A percentile compares a stretch with the other conserved stretches of the same genome.
Evolutionary conservation across 2,113 vertebrate genomes (phyloP).

Genomic region (Dasypus novemcinctus): DNA sequence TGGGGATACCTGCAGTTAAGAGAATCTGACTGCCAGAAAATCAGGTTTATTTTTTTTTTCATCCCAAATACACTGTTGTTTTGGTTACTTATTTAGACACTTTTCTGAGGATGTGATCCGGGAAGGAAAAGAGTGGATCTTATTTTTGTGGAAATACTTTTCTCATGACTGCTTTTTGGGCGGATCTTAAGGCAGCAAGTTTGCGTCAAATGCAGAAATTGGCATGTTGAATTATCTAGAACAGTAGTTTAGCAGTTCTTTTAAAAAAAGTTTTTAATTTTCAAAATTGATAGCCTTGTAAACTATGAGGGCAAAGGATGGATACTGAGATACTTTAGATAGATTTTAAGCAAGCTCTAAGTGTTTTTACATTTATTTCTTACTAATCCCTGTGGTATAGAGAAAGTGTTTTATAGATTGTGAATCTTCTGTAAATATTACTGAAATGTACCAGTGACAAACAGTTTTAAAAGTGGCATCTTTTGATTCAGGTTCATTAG

Average conservation of each 20-base stretch:
- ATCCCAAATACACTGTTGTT: background rate
- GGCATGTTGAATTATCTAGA: slow-evolving; percentile 12
- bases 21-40: background rate
- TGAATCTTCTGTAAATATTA: background rate
- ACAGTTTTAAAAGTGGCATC: background rate
- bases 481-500: slow-evolving; percentile 24
- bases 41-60: background rate
- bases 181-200: background rate
- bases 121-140: background rate
- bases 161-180: background rate
- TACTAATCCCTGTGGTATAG: background rate
- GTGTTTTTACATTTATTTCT: background rate
- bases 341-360: background rate
- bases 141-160: background rate
- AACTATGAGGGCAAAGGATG: slow-evolving; percentile 1
- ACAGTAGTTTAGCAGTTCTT: background rate
- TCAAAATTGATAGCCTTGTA: background rate
- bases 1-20: background rate
- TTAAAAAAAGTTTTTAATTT: background rate
- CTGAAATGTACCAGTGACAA: background rate
- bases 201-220: background rate
- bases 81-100: background rate
- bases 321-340: background rate
- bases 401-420: slow-evolving; percentile 6
- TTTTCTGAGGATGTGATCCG: background rate